Conservation (phyloP, 1,140 invertebrate genomes). For the Platyura marginata region DNA sequence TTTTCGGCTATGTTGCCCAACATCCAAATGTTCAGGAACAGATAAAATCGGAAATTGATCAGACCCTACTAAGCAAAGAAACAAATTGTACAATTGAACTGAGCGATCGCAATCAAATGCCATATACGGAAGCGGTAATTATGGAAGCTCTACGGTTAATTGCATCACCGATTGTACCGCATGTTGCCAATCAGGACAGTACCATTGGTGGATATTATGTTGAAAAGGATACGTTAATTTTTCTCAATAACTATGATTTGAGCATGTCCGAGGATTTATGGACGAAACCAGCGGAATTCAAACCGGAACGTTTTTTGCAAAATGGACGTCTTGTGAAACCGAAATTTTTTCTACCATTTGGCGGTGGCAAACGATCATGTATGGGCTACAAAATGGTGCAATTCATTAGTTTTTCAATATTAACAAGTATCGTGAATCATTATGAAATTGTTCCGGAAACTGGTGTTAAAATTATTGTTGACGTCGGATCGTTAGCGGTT, state of each 20-base stretch:
- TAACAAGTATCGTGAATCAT: slow-evolving; percentile 48
- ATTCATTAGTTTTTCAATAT: slow-evolving; percentile 43
- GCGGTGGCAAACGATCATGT: slow-evolving; percentile 60
- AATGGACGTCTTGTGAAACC: slow-evolving; percentile 5
- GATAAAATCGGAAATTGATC: slow-evolving; percentile 41
- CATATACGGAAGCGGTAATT: slow-evolving; percentile 60
- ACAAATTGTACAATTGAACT: slow-evolving; percentile 28
- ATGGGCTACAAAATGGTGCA: slow-evolving; percentile 66
- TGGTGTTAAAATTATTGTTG: slow-evolving; percentile 28
- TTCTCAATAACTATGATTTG: slow-evolving; percentile 72
- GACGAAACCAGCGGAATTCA: slow-evolving; percentile 47
- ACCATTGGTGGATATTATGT: slow-evolving; percentile 37
- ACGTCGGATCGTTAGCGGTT: slow-evolving; percentile 43
- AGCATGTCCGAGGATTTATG: slow-evolving; percentile 54
- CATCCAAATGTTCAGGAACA: slow-evolving; percentile 36
- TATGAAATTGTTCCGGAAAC: slow-evolving; percentile 39
- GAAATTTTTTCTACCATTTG: slow-evolving; percentile 58
- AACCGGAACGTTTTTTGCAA: slow-evolving; percentile 47
- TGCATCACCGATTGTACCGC: slow-evolving; percentile 70
- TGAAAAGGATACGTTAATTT: slow-evolving; percentile 56
- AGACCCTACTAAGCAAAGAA: not conserved
- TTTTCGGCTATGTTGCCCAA: slow-evolving; percentile 41
- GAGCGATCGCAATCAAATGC: slow-evolving; percentile 40
- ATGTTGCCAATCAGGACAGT: slow-evolving; percentile 59
- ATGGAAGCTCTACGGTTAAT: slow-evolving; percentile 53